Evolutionary conservation across 2,797 vertebrate genomes (phyloP), one percentile per base, ranked within the genome.

Genomic region (Chanos chanos): DNA sequence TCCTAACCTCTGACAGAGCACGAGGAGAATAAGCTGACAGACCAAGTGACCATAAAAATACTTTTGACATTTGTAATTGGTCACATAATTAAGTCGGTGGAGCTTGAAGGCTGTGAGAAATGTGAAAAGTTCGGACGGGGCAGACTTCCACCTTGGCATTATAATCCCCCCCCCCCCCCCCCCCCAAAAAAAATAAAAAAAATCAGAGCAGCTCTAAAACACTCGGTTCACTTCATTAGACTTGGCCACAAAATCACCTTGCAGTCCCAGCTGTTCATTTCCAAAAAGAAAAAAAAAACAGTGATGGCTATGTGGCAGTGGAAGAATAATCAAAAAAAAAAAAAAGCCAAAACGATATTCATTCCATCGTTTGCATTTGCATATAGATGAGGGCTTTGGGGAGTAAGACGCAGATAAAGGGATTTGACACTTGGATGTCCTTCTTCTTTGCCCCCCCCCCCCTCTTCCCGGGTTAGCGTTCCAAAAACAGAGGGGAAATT

Each of bases 301-400:
- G 31, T 12, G 3, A 4, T 31, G 10, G 10, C 4, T 3, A 31
- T 12, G 3, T 10, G 33, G 10, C 31, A 12, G 31, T 1, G 10
- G 10, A n/a, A n/a, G n/a, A n/a, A 27, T 25, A 6, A 27, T 27
- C n/a, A n/a, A n/a, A n/a, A n/a, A n/a, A n/a, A 34, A 4, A 10
- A n/a, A 3, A 13, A 4, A n/a, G 2, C 6, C n/a, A 13, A 13
- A 36, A 12, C 31, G 34, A 39, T 18, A 27, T 37, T 31, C 6
- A 36, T 34, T 22, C 34, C 28, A 13, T 64, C 55, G 75, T 75
- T 75, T 70, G 66, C 73, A 75, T 75, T 75, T 70, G 66, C 73
- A 75, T 72, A 64, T 75, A 75, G 70, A 75, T 75, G 71, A 72
- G 36, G 50, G 44, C 10, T 56, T 61, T 31, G 43, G 34, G 51